Evolutionary conservation across 2,888 invertebrate genomes (phyloP).

Genomic region (Cistogaster globosa): DNA sequence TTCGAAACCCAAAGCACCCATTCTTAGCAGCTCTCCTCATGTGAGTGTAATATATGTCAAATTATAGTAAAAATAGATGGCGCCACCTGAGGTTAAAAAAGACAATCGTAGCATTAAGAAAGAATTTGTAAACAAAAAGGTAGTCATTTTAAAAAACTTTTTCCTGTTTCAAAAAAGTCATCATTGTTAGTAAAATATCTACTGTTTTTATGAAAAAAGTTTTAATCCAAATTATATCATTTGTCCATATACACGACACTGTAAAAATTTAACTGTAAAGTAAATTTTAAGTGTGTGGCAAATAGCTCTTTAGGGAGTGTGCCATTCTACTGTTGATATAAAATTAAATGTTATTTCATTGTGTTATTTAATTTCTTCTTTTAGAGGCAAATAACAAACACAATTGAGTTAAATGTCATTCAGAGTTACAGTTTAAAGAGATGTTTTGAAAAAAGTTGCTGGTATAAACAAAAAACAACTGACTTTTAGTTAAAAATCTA

Average conservation of each 20-base stretch:
- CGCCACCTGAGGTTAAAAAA: too few species aligned
- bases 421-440: background rate
- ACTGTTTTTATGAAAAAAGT: too few species aligned
- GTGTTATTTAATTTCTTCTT: constrained; percentile 11
- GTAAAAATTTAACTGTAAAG: background rate
- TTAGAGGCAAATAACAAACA: background rate
- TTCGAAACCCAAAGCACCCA: too few species aligned
- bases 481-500: background rate
- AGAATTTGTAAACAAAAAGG: too few species aligned
- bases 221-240: too few species aligned
- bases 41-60: too few species aligned
- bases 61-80: too few species aligned
- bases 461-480: background rate
- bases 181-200: too few species aligned
- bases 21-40: too few species aligned
- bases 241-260: background rate
- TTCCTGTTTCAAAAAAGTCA: too few species aligned
- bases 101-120: too few species aligned
- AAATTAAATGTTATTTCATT: background rate
- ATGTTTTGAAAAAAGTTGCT: constrained; percentile 1
- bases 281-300: constrained; percentile 2
- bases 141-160: too few species aligned
- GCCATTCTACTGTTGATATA: constrained; percentile 7
- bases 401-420: background rate
- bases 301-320: constrained; percentile 43